Percentiles rank a stretch among this genome's conserved stretches.
These are phyloP conservation scores for Theristicus caerulescens DNA, from an alignment of 2,113 vertebrate genomes.

Conservation along the genomic window DNA sequence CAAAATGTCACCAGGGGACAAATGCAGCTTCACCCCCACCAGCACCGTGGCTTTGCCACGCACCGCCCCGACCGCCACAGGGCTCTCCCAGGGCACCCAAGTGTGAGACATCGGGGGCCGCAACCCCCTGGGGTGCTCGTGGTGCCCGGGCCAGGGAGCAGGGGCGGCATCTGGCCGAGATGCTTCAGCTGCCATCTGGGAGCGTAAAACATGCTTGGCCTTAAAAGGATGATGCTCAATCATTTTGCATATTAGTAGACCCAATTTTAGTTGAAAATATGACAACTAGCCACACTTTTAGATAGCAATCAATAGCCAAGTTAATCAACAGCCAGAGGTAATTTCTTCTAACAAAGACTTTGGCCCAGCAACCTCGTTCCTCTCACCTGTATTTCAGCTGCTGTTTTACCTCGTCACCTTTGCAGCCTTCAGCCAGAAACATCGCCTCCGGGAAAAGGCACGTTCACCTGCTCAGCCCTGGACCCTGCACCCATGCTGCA, in stretches of 20 bases:
- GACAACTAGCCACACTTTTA: not conserved
- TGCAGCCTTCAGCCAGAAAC: not conserved
- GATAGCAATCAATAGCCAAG: not conserved
- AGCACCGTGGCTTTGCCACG: fast-evolving
- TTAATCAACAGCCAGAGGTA: too few relatives aligned
- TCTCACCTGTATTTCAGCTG: fast-evolving
- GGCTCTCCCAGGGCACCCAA: not conserved
- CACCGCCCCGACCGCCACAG: not conserved
- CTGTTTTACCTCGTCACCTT: not conserved
- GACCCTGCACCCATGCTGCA: not conserved
- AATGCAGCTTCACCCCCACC: fast-evolving
- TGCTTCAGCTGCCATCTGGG: fast-evolving
- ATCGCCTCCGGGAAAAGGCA: fast-evolving
- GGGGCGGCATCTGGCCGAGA: fast-evolving
- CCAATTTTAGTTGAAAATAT: not conserved
- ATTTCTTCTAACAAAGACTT: not conserved
- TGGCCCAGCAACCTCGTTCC: fast-evolving
- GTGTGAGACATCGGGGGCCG: fast-evolving
- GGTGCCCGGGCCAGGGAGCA: fast-evolving
- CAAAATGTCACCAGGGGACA: not conserved
- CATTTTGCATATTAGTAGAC: fast-evolving
- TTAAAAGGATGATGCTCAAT: fast-evolving
- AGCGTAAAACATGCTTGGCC: fast-evolving
- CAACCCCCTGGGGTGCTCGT: fast-evolving
- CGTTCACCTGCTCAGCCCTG: not conserved